Evolutionary conservation across 1,140 invertebrate genomes (phyloP), one percentile per base, ranked within the genome.

Genomic region (Gonatopus flavifemur): DNA sequence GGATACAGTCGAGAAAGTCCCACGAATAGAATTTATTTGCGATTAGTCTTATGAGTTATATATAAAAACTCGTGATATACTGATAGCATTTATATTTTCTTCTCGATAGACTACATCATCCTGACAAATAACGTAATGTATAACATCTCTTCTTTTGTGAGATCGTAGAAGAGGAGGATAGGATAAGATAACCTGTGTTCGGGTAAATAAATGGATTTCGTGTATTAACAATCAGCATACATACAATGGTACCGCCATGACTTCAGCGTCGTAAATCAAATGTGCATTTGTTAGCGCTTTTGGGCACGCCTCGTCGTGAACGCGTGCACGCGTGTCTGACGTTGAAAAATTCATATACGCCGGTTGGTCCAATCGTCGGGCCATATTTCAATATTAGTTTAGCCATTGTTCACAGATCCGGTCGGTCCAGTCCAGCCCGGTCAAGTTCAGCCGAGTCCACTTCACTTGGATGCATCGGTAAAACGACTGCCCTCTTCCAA

Each of bases 361-460:
- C 45, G 1, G n/a, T 32, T 21, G 44, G n/a, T 50, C 53, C 49
- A 54, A 57, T 66, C 59, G 59, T 45, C 54, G 33, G 52, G 61
- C 62, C 57, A 67, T 70, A 69, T 68, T 67, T 63, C 67, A 69
- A 68, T 72, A 69, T 72, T 72, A 63, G 66, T 69, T 67, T 65
- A 67, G 47, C 56, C 58, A 63, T 66, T 67, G 67, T 67, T 55
- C 33, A 47, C n/a, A n/a, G n/a, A n/a, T n/a, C n/a, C n/a, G n/a
- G n/a, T n/a, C n/a, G n/a, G n/a, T n/a, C n/a, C n/a, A n/a, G n/a
- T n/a, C n/a, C n/a, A n/a, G n/a, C n/a, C n/a, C n/a, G n/a, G n/a
- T n/a, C n/a, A n/a, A n/a, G n/a, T n/a, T n/a, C n/a, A n/a, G n/a
- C n/a, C n/a, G n/a, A n/a, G n/a, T n/a, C n/a, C n/a, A n/a, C n/a